Conservation (phyloP, 1,140 invertebrate genomes). For the Drosophila sechellia region DNA sequence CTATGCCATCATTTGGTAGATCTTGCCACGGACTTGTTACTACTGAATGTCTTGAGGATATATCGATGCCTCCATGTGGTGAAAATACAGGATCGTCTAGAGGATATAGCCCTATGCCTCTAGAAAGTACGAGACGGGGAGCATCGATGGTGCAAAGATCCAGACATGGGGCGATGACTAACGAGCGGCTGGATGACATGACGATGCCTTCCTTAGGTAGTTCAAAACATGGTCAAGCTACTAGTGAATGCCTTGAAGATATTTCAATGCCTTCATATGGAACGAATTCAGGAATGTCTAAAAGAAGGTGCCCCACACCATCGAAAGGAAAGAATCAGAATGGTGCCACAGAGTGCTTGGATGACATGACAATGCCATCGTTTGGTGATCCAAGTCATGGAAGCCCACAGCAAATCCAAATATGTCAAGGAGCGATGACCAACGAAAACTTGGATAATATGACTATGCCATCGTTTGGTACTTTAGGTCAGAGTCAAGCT, state of each 20-base stretch:
- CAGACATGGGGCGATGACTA: background rate
- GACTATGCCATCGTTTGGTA: conserved; percentile 8
- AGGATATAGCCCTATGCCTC: background rate
- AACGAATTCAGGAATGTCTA: background rate
- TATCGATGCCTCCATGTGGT: background rate
- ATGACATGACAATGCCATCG: conserved; percentile 18
- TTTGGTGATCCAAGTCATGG: background rate
- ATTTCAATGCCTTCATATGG: conserved; percentile 4
- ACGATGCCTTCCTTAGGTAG: conserved; percentile 5
- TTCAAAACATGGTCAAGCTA: background rate
- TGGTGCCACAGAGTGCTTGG: conserved; percentile 3
- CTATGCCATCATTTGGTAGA: conserved; percentile 3
- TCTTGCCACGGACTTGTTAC: background rate
- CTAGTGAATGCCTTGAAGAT: background rate
- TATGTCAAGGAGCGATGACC: background rate
- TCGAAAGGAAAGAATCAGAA: background rate
- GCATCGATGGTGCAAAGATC: background rate
- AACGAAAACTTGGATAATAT: conserved; percentile 9
- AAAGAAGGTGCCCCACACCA: background rate
- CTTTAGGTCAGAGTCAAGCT: background rate
- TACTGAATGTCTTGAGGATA: background rate
- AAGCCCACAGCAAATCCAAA: no score
- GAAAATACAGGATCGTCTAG: background rate
- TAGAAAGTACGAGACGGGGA: background rate
- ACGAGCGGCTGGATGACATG: conserved; percentile 1